Evolutionary conservation across 2,888 invertebrate genomes (phyloP), one percentile per base, ranked within the genome.

Genomic region (Trissoscelio sp.): DNA sequence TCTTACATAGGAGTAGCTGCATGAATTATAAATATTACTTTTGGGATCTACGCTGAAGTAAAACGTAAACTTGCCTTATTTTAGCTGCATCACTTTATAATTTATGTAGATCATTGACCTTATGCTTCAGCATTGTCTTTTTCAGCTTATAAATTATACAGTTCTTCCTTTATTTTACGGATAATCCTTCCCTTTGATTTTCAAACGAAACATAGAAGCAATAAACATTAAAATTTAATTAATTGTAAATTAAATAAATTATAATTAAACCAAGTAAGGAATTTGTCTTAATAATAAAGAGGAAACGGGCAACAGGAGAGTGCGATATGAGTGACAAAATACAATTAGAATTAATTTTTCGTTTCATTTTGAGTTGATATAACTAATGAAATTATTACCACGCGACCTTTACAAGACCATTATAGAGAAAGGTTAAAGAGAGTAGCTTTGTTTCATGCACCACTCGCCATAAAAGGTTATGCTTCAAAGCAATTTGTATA

Each of bases 21-120:
- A 73, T 82, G 64, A 83, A 83, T 82, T 79, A 82, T 82, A 81
- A 82, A 82, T 79, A 82, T 83, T 83, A 81, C 78, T 60, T 70
- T 78, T 70, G 57, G 64, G 70, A 70, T 70, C 12, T 7, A 22
- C 64, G 22, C 24, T 34, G 37, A n/a, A 62, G 57, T 53, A 18
- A 57, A 70, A 62, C 46, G 24, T 22, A 55, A 37, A 62, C 46
- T 62, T 39, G 42, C 22, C 34, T 60, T 69, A 69, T 60, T 77
- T 58, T 55, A 55, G 62, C 62, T 14, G 57, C 39, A 55, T 69
- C n/a, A 46, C n/a, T 48, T 57, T 77, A 67, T 62, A 70, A 78
- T 78, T 78, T 78, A 78, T 70, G 64, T 22, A 64, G 28, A 55
- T 60, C 18, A 55, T 62, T 66, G 66, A 57, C 48, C 46, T 74